Evolutionary conservation across 2,797 vertebrate genomes (phyloP), one percentile per base, ranked within the genome.

Genomic region (Gymnodraco acuticeps): DNA sequence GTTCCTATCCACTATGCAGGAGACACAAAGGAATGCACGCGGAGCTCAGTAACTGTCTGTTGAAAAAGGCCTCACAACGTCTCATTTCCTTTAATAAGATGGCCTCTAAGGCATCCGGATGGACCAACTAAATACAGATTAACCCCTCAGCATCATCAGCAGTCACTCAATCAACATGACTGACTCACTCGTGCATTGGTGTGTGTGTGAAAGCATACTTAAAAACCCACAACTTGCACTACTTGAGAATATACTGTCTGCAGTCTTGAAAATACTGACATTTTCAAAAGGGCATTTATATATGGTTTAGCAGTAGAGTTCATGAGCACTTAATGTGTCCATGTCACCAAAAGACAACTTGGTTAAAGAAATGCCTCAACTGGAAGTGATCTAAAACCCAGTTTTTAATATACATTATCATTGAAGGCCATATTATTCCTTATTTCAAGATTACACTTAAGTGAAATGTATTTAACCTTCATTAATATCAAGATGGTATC

Each of bases 71-170:
- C 87, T 89, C 81, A 78, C 93, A 88, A 88, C 46, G 71, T 91
- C 88, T 94, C 86, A 93, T 94, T 94, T 95, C 94, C 93, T 92
- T 91, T 92, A 92, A 93, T 92, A 90, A 90, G 87, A 84, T 70
- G 89, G 80, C 87, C 90, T 88, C 91, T 83, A 85, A 90, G 92
- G 89, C 93, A 94, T 94, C 94, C 93, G 92, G 93, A 95, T 93
- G 85, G 89, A 86, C 90, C 91, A 70, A 88, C 93, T 94, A 93
- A 94, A 95, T 93, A 93, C 92, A 94, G 94, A 95, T 95, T 94
- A 95, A 94, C 93, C 92, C 27, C 88, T 86, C 84, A 80, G 84
- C 81, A 82, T 93, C 92, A 88, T 91, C 92, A 91, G 87, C 83
- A 82, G 82, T 87, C 83, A 87, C 84, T 95, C 94, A 92, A 85